Percentiles rank a stretch among this genome's conserved stretches.
These are phyloP conservation scores for Pseudomugil gertrudae DNA, from an alignment of 2,797 vertebrate genomes.

Conservation along the genomic window DNA sequence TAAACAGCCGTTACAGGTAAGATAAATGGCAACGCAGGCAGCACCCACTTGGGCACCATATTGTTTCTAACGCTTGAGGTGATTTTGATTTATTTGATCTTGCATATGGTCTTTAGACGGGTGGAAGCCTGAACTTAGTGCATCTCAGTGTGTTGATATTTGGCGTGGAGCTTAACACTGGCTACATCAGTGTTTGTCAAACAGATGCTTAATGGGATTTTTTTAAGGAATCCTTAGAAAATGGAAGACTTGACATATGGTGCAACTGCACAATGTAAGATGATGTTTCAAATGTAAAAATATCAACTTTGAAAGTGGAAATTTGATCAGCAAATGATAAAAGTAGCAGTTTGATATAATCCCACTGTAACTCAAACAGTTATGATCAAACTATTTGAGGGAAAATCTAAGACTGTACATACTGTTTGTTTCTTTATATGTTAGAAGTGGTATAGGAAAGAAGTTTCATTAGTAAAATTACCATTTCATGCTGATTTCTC, in stretches of 20 bases:
- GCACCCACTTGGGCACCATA: conserved; percentile 70
- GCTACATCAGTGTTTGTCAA: neutral
- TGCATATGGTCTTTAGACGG: conserved; percentile 45
- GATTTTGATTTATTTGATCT: conserved; percentile 67
- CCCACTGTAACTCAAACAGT: no score
- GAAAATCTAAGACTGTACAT: no score
- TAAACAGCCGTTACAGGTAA: conserved; percentile 75
- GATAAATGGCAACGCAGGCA: conserved; percentile 65
- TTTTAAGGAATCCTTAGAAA: neutral
- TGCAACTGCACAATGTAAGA: neutral
- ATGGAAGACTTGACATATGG: neutral
- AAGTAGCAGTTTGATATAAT: no score
- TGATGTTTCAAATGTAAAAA: neutral
- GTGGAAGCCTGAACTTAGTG: conserved; percentile 7
- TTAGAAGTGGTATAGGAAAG: no score
- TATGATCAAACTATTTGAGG: no score
- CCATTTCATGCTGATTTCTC: neutral
- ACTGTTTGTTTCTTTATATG: no score
- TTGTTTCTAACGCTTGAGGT: conserved; percentile 66
- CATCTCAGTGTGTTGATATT: neutral
- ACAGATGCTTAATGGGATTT: neutral
- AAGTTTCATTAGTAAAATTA: neutral
- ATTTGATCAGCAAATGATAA: neutral
- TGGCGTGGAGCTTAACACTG: conserved; percentile 13
- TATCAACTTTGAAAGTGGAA: neutral